phyloP scores from a whole-genome alignment of 2,113 vertebrate species.

The Protobothrops flavoviridis region DNA sequence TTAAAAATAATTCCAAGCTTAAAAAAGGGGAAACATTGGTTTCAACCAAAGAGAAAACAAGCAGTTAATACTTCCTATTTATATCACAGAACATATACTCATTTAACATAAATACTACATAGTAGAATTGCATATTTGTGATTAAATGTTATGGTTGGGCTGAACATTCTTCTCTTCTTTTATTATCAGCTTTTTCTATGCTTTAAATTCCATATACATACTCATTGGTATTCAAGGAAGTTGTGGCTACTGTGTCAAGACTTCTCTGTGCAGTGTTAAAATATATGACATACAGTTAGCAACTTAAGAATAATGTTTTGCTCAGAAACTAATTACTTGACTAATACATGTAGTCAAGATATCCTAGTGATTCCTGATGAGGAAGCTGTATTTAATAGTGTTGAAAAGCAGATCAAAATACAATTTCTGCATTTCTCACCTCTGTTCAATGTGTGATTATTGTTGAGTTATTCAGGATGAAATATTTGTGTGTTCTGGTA shows the following conservation, averaged over 20 bases:
- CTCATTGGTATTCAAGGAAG: constrained; percentile 58
- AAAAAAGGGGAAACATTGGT: background rate
- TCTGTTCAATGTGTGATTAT: background rate
- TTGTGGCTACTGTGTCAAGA: constrained; percentile 45
- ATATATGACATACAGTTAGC: constrained; percentile 31
- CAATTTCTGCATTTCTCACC: constrained; percentile 13
- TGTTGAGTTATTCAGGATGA: constrained; percentile 29
- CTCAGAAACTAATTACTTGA: constrained; percentile 12
- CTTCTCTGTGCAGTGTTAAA: constrained; percentile 42
- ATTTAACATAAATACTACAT: background rate
- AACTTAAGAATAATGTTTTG: constrained; percentile 25
- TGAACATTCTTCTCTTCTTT: background rate
- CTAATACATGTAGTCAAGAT: constrained; percentile 10
- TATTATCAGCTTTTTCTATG: constrained; percentile 49
- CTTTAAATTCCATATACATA: constrained; percentile 46
- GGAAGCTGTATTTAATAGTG: background rate
- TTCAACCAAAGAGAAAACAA: background rate
- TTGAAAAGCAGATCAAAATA: constrained; percentile 14
- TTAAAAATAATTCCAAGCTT: background rate
- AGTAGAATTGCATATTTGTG: background rate
- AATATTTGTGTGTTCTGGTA: background rate
- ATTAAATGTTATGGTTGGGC: background rate
- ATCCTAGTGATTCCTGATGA: background rate
- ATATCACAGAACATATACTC: background rate
- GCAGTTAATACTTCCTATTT: background rate